phyloP scores from a whole-genome alignment of 2,888 invertebrate species.

The Timema podura region DNA sequence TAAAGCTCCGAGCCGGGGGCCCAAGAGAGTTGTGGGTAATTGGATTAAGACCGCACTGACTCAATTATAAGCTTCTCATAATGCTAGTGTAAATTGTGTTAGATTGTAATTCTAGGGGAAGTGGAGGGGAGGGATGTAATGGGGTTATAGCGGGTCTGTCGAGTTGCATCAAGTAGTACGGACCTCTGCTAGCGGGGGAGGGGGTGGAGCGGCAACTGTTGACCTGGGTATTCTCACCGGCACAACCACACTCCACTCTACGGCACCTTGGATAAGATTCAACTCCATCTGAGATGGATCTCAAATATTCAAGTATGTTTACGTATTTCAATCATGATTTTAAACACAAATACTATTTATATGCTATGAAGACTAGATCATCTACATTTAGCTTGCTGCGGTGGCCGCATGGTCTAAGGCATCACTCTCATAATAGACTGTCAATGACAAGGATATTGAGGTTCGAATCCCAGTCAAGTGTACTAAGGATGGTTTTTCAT shows the following conservation, averaged over 20 bases:
- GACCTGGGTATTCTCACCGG: slow-evolving; percentile 6
- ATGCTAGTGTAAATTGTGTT: slow-evolving; percentile 34
- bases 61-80: slow-evolving; percentile 32
- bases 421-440: too few relatives aligned
- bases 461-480: too few relatives aligned
- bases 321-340: too few relatives aligned
- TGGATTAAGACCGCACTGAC: slow-evolving; percentile 30
- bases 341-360: too few relatives aligned
- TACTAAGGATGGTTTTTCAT: too few relatives aligned
- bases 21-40: slow-evolving; percentile 11
- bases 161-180: slow-evolving; percentile 26
- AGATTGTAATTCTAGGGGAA: slow-evolving; percentile 28
- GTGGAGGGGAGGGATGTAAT: slow-evolving; percentile 25
- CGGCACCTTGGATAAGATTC: too few relatives aligned
- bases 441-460: too few relatives aligned
- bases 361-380: too few relatives aligned
- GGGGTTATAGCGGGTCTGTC: slow-evolving; percentile 25
- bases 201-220: slow-evolving; percentile 6
- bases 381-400: too few relatives aligned
- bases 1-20: slow-evolving; percentile 1
- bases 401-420: too few relatives aligned
- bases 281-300: too few relatives aligned
- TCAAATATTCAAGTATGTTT: too few relatives aligned
- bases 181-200: slow-evolving; percentile 3
- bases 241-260: neutral